phyloP scores from a whole-genome alignment of 2,888 invertebrate species.

The Parascotia fuliginaria region DNA sequence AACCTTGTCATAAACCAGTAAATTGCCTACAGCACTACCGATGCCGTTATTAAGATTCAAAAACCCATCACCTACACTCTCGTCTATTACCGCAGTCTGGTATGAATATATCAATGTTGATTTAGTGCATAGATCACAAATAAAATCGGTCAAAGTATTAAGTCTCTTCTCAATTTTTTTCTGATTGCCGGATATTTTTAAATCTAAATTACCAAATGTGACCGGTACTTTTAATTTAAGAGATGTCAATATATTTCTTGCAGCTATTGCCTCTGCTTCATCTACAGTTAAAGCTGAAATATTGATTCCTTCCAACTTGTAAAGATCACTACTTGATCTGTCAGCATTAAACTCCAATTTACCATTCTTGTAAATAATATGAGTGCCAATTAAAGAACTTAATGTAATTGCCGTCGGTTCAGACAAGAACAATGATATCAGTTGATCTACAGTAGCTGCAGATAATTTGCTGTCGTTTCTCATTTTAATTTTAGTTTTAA shows the following conservation, averaged over 20 bases:
- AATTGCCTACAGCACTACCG: slow-evolving; percentile 17
- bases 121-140: background rate
- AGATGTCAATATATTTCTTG: background rate
- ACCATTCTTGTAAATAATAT: slow-evolving; percentile 7
- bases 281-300: slow-evolving; percentile 2
- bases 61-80: slow-evolving; percentile 3
- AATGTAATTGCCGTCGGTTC: background rate
- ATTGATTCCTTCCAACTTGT: background rate
- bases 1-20: slow-evolving; percentile 7
- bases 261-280: slow-evolving; percentile 14
- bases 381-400: slow-evolving; percentile 13
- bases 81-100: slow-evolving; percentile 11
- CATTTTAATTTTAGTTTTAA: background rate
- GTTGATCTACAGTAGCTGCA: background rate
- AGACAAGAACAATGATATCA: background rate
- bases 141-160: background rate
- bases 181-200: slow-evolving; percentile 1
- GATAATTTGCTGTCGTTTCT: background rate
- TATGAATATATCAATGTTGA: background rate
- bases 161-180: slow-evolving; percentile 2
- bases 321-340: background rate
- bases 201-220: slow-evolving; percentile 23
- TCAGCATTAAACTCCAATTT: slow-evolving; percentile 11
- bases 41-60: slow-evolving; percentile 10
- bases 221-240: slow-evolving; percentile 10